Conservation (phyloP, 2,888 invertebrate species). For the Hydrotaea diabolus region DNA sequence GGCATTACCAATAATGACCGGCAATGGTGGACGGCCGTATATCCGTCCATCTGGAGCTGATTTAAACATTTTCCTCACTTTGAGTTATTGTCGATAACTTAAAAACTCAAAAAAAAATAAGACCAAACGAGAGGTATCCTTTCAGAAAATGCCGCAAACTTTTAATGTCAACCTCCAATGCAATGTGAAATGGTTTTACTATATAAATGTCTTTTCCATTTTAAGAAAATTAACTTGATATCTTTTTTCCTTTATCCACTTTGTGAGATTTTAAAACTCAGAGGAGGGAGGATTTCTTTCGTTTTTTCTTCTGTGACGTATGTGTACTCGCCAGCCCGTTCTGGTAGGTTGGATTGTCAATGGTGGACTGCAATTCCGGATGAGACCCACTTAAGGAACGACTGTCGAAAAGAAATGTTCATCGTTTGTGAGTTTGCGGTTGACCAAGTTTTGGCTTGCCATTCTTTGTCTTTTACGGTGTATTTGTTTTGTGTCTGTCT, state of each 20-base stretch:
- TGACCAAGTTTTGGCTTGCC: slow-evolving; percentile 42
- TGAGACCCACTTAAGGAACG: slow-evolving; percentile 15
- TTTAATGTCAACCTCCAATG: not conserved
- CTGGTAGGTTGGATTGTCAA: not conserved
- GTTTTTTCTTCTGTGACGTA: not conserved
- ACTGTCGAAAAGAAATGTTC: slow-evolving; percentile 32
- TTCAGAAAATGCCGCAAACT: slow-evolving; percentile 3
- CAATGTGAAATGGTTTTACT: slow-evolving; percentile 1
- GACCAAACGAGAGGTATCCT: not conserved
- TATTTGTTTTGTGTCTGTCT: slow-evolving; percentile 23
- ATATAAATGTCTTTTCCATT: not conserved
- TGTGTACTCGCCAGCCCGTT: not conserved
- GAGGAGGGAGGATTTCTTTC: not conserved
- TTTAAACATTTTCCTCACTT: not conserved
- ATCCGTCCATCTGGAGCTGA: not conserved
- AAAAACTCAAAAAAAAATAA: too few species aligned
- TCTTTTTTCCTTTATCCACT: not conserved
- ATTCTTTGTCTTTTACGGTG: slow-evolving; percentile 27
- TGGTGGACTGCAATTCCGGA: not conserved
- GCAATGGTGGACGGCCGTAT: not conserved
- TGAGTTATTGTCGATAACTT: not conserved
- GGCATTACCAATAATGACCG: not conserved
- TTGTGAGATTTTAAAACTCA: too few species aligned
- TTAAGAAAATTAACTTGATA: slow-evolving; percentile 10
- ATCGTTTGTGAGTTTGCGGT: slow-evolving; percentile 47